phyloP scores from a whole-genome alignment of 2,113 vertebrate genomes.

The Loxodonta africana region DNA sequence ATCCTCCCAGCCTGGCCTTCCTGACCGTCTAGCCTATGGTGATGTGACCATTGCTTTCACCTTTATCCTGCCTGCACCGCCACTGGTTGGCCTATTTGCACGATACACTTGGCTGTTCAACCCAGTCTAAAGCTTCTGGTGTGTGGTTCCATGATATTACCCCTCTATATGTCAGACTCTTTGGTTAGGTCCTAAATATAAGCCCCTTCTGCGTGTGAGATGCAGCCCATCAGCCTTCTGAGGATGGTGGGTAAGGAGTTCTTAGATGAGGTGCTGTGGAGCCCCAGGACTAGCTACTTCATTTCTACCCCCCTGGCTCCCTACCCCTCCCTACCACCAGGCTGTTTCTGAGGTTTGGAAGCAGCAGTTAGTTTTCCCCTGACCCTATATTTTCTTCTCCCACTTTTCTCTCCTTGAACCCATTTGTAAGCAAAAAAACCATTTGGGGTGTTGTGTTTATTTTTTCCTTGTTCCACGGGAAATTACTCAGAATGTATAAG shows the following conservation, averaged over 20 bases:
- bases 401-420: constrained; percentile 70
- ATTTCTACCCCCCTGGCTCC: background rate
- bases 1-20: no score
- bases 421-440: constrained; percentile 75
- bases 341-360: constrained; percentile 81
- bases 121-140: background rate
- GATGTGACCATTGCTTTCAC: background rate
- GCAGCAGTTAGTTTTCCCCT: constrained; percentile 42
- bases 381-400: constrained; percentile 74
- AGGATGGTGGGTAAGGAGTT: background rate
- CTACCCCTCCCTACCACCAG: constrained; percentile 3
- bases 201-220: background rate
- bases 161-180: background rate
- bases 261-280: background rate
- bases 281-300: background rate
- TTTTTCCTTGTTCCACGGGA: constrained; percentile 81
- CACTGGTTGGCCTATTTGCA: background rate
- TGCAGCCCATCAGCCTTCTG: background rate
- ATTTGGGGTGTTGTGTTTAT: constrained; percentile 78
- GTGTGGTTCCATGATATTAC: background rate
- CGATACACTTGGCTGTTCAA: background rate
- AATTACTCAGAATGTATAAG: constrained; percentile 86
- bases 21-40: background rate
- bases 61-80: background rate
- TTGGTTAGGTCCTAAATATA: background rate